A percentile compares a stretch with the other conserved stretches of the same genome.
phyloP scores from a whole-genome alignment of 92 coral and sea anemone genomes.

The Porites divaricata region DNA sequence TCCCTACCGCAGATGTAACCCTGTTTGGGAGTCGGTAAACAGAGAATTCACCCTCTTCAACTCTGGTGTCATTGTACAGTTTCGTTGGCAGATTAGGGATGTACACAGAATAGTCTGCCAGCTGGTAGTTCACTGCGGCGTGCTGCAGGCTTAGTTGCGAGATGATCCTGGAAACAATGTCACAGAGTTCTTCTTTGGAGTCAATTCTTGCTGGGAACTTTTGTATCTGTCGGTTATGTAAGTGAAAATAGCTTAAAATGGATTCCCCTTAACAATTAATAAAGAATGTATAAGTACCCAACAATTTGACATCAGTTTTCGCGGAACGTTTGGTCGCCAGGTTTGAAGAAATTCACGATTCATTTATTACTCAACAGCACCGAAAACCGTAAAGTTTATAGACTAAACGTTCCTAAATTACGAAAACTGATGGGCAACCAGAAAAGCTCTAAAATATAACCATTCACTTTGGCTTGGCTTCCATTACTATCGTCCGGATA shows the following conservation, averaged over 20 bases:
- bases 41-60: constrained; percentile 39
- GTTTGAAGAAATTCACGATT: too few relatives aligned
- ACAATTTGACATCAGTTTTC: too few relatives aligned
- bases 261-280: too few relatives aligned
- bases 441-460: too few relatives aligned
- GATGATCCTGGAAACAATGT: constrained; percentile 38
- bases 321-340: too few relatives aligned
- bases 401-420: too few relatives aligned
- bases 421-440: too few relatives aligned
- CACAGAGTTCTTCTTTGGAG: constrained; percentile 23
- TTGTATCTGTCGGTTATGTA: constrained; percentile 25
- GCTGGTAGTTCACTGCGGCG: constrained; percentile 46
- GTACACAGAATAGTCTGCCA: constrained; percentile 41
- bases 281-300: too few relatives aligned
- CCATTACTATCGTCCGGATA: too few relatives aligned
- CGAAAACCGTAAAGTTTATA: too few relatives aligned
- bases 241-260: not conserved
- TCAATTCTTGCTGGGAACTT: constrained; percentile 37
- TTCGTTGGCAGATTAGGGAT: constrained; percentile 61
- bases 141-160: constrained; percentile 43
- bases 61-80: constrained; percentile 67
- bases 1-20: constrained; percentile 48
- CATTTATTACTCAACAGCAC: too few relatives aligned
- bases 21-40: constrained; percentile 38
- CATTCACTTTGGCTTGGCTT: too few relatives aligned